Conservation (phyloP, 2,888 invertebrate genomes). For the Idaea biselata region DNA sequence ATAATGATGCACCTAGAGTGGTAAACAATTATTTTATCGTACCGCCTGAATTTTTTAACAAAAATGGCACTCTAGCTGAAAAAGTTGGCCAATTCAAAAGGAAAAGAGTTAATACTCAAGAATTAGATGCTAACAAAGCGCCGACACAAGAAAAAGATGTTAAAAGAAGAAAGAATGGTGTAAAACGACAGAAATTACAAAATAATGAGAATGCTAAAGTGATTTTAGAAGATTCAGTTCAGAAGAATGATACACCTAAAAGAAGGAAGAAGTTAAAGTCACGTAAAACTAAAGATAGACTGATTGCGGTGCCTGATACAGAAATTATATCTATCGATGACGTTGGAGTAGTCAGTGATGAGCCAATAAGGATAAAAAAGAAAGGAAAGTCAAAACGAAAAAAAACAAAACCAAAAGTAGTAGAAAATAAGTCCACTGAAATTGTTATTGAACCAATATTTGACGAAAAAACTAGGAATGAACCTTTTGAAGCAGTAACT, state of each 20-base stretch:
- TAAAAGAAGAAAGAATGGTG: conserved; percentile 10
- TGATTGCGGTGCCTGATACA: not conserved
- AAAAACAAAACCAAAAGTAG: conserved; percentile 5
- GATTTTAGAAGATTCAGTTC: not conserved
- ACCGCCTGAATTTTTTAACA: conserved; percentile 36
- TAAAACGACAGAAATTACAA: conserved; percentile 9
- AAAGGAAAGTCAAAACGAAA: conserved; percentile 6
- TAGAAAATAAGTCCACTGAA: conserved; percentile 4
- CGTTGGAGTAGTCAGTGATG: not conserved
- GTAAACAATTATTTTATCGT: conserved; percentile 49
- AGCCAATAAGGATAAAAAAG: conserved; percentile 8
- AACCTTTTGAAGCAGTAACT: not conserved
- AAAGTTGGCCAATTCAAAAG: conserved; percentile 9
- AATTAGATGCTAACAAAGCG: conserved; percentile 4
- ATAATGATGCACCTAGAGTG: conserved; percentile 32
- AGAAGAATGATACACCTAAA: conserved; percentile 7
- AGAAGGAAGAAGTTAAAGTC: conserved; percentile 8
- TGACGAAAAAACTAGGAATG: not conserved
- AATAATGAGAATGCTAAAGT: conserved; percentile 1
- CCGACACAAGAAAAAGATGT: not conserved
- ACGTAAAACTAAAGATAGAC: not conserved
- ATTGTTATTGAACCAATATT: not conserved
- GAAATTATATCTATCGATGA: not conserved
- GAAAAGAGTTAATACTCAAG: not conserved
- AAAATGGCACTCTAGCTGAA: conserved; percentile 21